A percentile compares a stretch with the other conserved stretches of the same genome.
Conservation (phyloP, 2,888 invertebrate genomes). For the Acronicta aceris region DNA sequence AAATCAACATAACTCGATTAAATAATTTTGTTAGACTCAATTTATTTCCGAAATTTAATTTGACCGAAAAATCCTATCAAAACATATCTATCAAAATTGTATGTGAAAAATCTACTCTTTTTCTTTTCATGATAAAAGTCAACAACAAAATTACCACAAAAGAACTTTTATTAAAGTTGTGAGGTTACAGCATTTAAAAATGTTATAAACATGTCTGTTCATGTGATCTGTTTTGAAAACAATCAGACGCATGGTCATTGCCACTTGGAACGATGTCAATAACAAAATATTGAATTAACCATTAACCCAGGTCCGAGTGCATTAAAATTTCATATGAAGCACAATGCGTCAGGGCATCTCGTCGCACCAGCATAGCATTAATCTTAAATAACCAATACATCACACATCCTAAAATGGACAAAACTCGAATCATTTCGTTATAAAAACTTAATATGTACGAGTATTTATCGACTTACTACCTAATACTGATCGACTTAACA, state of each 20-base stretch:
- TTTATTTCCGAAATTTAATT: constrained; percentile 39
- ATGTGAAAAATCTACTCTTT: constrained; percentile 25
- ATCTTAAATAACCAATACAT: constrained; percentile 36
- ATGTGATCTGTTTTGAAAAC: constrained; percentile 46
- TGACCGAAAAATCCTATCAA: constrained; percentile 35
- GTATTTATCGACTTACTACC: neutral
- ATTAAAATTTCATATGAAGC: constrained; percentile 80
- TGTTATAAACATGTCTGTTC: constrained; percentile 12
- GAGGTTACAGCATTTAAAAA: constrained; percentile 5
- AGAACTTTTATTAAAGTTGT: constrained; percentile 5
- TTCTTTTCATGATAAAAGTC: constrained; percentile 1
- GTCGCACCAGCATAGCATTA: constrained; percentile 47
- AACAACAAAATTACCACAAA: constrained; percentile 9
- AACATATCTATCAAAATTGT: constrained; percentile 38
- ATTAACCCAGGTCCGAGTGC: constrained; percentile 61
- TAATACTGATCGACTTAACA: constrained; percentile 14
- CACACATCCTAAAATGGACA: constrained; percentile 20
- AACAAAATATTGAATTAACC: constrained; percentile 81
- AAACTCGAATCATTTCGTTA: constrained; percentile 24
- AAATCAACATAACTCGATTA: constrained; percentile 48
- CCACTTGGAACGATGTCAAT: constrained; percentile 65
- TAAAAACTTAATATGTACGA: neutral
- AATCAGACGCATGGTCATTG: constrained; percentile 66
- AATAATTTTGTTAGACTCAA: constrained; percentile 45
- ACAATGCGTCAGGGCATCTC: constrained; percentile 64